Conservation (phyloP, 2,888 invertebrate species). For the Dynastes hyllus region DNA sequence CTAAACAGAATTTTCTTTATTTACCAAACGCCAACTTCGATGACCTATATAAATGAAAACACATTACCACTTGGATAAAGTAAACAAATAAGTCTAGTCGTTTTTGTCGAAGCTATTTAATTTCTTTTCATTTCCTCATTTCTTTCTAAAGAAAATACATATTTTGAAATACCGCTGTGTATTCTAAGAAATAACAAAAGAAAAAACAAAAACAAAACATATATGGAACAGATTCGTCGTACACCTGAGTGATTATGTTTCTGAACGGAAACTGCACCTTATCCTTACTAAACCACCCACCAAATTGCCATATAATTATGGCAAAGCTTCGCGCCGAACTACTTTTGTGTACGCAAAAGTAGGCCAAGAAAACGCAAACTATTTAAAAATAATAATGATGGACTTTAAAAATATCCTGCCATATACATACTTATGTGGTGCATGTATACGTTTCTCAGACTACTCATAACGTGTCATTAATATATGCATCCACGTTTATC, state of each 20-base stretch:
- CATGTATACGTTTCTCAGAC: neutral
- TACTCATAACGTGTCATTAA: conserved; percentile 15
- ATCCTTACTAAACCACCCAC: conserved; percentile 31
- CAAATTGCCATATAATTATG: conserved; percentile 38
- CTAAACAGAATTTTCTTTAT: too few relatives aligned
- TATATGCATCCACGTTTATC: conserved; percentile 5
- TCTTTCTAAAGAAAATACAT: too few relatives aligned
- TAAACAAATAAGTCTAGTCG: too few relatives aligned
- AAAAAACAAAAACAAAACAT: too few relatives aligned
- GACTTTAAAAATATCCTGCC: conserved; percentile 32
- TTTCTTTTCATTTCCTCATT: too few relatives aligned
- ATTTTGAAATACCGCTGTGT: too few relatives aligned
- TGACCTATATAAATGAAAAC: too few relatives aligned
- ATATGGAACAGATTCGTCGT: neutral
- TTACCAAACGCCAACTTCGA: too few relatives aligned
- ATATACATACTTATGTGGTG: conserved; percentile 3
- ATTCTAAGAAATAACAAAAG: too few relatives aligned
- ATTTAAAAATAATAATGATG: conserved; percentile 41
- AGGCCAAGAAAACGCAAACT: conserved; percentile 46
- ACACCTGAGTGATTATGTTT: conserved; percentile 30
- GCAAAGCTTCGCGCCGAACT: conserved; percentile 19
- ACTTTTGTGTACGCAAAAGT: conserved; percentile 42
- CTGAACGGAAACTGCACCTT: conserved; percentile 39
- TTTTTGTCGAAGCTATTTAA: too few relatives aligned
- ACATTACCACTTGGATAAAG: too few relatives aligned